phyloP scores from a whole-genome alignment of 1,140 invertebrate species.

The Bombus superbus region DNA sequence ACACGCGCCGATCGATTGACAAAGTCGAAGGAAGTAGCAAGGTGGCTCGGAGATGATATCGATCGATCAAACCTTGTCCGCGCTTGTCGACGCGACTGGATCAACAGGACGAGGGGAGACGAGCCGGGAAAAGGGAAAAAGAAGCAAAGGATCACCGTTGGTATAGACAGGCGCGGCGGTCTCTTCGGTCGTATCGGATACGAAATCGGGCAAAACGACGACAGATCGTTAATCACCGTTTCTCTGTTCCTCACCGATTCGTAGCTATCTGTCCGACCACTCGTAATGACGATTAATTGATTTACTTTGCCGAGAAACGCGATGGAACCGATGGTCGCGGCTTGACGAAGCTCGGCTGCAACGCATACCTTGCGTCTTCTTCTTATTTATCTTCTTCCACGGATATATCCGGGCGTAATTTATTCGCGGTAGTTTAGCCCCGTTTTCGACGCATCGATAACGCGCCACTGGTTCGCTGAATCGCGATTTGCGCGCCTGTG shows the following conservation, averaged over 20 bases:
- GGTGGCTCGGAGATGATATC: slow-evolving; percentile 12
- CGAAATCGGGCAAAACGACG: slow-evolving; percentile 35
- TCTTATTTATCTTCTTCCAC: too few species aligned
- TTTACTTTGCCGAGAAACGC: not conserved
- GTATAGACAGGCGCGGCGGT: not conserved
- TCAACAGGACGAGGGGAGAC: not conserved
- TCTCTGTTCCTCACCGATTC: not conserved
- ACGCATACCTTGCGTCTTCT: too few species aligned
- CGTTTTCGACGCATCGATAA: too few species aligned
- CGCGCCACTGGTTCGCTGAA: too few species aligned
- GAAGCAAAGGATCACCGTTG: not conserved
- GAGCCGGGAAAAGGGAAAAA: not conserved
- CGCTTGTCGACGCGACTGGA: not conserved
- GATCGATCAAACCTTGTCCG: slow-evolving; percentile 29
- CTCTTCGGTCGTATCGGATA: slow-evolving; percentile 27
- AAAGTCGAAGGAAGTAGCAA: not conserved
- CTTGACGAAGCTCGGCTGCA: too few species aligned
- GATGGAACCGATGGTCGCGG: not conserved
- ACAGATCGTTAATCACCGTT: slow-evolving; percentile 29
- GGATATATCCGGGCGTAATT: too few species aligned
- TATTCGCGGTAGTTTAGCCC: too few species aligned
- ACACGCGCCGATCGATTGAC: slow-evolving; percentile 58
- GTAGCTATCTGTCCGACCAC: not conserved
- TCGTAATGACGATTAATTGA: slow-evolving; percentile 32
- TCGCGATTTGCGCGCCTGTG: too few species aligned